Conservation (phyloP, 1,140 invertebrate genomes). For the Drosophila ficusphila region DNA sequence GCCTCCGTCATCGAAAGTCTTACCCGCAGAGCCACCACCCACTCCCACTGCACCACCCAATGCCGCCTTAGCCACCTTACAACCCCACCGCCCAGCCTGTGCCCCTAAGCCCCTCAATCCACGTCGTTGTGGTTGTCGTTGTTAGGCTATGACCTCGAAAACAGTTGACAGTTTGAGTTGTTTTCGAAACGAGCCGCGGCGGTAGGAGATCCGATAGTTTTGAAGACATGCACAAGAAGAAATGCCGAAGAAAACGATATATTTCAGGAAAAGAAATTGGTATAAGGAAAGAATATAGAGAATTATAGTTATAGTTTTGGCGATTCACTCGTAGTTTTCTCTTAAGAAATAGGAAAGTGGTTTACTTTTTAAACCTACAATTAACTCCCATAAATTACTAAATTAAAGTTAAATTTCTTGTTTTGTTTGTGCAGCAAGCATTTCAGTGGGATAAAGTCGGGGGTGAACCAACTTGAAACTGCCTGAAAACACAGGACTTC, state of each 20-base stretch:
- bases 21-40: neutral
- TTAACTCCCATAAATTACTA: too few relatives aligned
- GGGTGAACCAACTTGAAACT: constrained; percentile 33
- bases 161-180: constrained; percentile 73
- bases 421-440: neutral
- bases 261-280: too few relatives aligned
- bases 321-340: too few relatives aligned
- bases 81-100: neutral
- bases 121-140: constrained; percentile 42
- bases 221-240: neutral
- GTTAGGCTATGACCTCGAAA: constrained; percentile 81
- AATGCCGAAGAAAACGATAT: neutral
- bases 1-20: constrained; percentile 14
- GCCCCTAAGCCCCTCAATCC: neutral
- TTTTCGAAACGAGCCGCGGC: constrained; percentile 54
- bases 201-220: constrained; percentile 9
- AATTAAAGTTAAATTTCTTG: too few relatives aligned
- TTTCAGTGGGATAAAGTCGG: neutral
- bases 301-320: too few relatives aligned
- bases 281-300: too few relatives aligned
- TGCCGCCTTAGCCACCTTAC: neutral
- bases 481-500: constrained; percentile 12
- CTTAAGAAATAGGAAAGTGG: too few relatives aligned
- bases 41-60: neutral
- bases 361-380: too few relatives aligned